Evolutionary conservation across 2,113 vertebrate species (phyloP), one percentile per base, ranked within the genome.

Genomic region (Lepus americanus): DNA sequence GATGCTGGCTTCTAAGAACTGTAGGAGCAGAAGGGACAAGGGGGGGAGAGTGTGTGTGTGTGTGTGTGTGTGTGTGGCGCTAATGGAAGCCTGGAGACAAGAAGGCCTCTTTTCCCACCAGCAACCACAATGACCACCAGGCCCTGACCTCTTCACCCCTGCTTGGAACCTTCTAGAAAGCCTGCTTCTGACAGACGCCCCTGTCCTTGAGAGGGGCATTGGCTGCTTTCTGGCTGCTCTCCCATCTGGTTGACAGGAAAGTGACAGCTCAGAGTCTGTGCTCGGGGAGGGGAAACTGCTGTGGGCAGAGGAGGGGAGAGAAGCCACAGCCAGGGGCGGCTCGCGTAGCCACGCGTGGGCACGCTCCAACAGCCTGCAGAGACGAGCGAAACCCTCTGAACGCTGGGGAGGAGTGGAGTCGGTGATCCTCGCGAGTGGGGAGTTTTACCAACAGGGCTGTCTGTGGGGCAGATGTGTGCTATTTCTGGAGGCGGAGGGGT

Each of bases 1-100:
- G 29, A 10, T 2, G 44, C 39, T 16, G 33, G 81, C 36, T 84
- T 49, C 94, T 96, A 92, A 95, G 97, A 98, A 94, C 94, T 67
- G 3, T 93, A 90, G 96, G 96, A 95, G 95, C 96, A 96, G 94
- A 97, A 92, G 97, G 94, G 95, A 97, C 81, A 87, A 91, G 92
- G 95, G 86, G 17, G 88, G 72, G 92, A 97, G 19, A 94, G 96
- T 87, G 70, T 9, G 53, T 51, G 27, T 61, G 36, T 53, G 70
- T 19, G n/a, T 10, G 5, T 1, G 73, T 96, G 96, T 95, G 94
- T 12, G 19, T 6, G 5, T 33, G 36, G 33, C 49, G 36, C 44
- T n/a, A n/a, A 6, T 63, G 55, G 22, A 73, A 77, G 17, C 14
- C 25, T 97, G 96, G 94, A 83, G 90, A 96, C 94, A 85, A 96